Evolutionary conservation across 2,888 invertebrate species (phyloP), one percentile per base, ranked within the genome.

Genomic region (Plemyria rubiginata): DNA sequence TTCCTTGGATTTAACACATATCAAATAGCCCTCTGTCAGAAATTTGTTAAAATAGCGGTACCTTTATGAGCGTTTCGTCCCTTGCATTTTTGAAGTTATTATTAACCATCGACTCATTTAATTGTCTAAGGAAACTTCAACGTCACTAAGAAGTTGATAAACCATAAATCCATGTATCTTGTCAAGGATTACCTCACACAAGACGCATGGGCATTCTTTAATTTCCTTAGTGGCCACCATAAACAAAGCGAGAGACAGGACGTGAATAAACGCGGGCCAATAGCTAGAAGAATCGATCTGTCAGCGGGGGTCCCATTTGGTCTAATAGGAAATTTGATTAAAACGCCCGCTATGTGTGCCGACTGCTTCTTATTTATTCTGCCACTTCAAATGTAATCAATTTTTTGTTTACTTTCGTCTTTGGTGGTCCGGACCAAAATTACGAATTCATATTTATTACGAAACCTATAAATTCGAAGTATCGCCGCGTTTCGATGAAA

Each of bases 281-380:
- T 72, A 69, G 75, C 73, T 76, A 80, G 78, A 81, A 79, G 78
- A 81, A 78, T 80, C 84, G 74, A 87, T 88, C 85, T 83, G 80
- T 80, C 86, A 83, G 81, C 79, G 71, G 78, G 22, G 75, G 74
- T 65, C 77, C 76, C 79, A 82, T 85, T 83, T 80, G 80, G 77
- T 73, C 70, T 68, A 79, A 82, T 79, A 79, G 76, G 79, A 80
- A 80, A 81, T 79, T 85, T 83, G 80, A 86, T 87, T 84, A 82
- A 83, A 82, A 71, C 79, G 66, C 65, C 68, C 70, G 75, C 79
- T 65, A 62, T 66, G 71, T 75, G 74, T 69, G 74, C 65, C 70
- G 70, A 77, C 77, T 76, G 71, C 68, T 71, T 66, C 73, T 76
- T 82, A 81, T 80, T 80, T 77, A 74, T 76, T 75, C 67, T 71